Base-by-base conservation (phyloP, 2,113 vertebrate genomes). In the Platichthys flesus region DNA sequence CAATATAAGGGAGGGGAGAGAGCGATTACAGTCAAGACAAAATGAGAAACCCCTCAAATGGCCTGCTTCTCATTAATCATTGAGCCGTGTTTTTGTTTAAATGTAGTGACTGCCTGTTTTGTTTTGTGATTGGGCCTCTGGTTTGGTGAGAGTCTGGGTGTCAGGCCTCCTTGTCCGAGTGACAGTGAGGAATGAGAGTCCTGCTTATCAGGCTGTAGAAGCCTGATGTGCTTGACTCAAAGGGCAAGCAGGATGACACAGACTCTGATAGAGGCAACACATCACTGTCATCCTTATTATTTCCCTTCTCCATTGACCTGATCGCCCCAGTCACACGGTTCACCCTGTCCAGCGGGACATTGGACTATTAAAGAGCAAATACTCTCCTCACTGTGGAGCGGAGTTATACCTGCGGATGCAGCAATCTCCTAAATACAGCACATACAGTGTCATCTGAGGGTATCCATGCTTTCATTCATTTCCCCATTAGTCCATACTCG, bases 241-340 rank as follows among this genome's bases (percentile, higher is more conserved):
- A 84, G 83, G 86, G 64, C 79, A 78, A 60, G 35, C 63, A 63
- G 56, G 35, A 71, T 74, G 83, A 72, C 73, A 84, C 35, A 13
- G 24, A 58, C 67, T 64, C 16, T 74, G 85, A 84, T 70, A 65
- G 65, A 87, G 62, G 80, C 68, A 78, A 74, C 87, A 68, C 64
- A 85, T 91, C 79, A 80, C 71, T 85, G 82, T 87, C 84, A 80
- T 69, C 54, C 67, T 85, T 71, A 73, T 89, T 86, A 82, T 85
- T 78, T 71, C 68, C 55, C 74, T 61, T 81, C 83, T 85, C 74
- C 60, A 77, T 76, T 84, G 63, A 89, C 85, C 85, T 72, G 71
- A 74, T 84, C 52, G 47, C 76, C 76, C 86, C 54, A 24, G 65
- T 62, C 28, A 69, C 76, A 62, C 65, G 21, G 35, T 55, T 81